Evolutionary conservation across 2,888 invertebrate species (phyloP).

Genomic region (Eurytoma adleriae): DNA sequence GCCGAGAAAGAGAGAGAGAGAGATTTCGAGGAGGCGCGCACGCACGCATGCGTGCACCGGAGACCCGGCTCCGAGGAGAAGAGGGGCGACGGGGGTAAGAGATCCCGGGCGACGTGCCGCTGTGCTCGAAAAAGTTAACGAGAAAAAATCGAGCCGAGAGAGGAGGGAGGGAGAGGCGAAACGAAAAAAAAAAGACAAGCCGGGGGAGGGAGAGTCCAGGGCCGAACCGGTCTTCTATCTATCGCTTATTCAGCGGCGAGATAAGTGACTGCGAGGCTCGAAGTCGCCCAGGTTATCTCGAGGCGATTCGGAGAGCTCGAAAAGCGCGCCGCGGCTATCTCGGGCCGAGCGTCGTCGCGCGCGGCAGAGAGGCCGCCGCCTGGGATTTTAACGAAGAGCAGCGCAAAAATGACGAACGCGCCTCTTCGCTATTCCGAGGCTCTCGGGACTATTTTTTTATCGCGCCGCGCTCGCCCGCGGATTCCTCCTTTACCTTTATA

Average conservation of each 20-base stretch:
- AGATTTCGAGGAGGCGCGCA: constrained; percentile 13
- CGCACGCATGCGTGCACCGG: background rate
- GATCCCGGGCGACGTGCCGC: constrained; percentile 21
- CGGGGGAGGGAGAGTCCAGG: background rate
- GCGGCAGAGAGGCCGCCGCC: constrained; percentile 14
- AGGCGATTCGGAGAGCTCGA: constrained; percentile 54
- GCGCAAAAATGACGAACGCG: constrained; percentile 49
- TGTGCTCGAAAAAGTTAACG: constrained; percentile 45
- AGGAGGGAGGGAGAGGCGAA: constrained; percentile 6
- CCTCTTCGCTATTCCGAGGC: constrained; percentile 40
- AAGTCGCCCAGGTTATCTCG: constrained; percentile 56
- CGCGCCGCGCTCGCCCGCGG: constrained; percentile 23
- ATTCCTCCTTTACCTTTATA: constrained; percentile 46
- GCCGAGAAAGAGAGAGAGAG: background rate
- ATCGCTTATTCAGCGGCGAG: constrained; percentile 58
- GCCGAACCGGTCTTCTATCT: constrained; percentile 58
- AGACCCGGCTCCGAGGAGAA: no score
- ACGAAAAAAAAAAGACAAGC: background rate
- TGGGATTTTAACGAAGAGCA: constrained; percentile 46
- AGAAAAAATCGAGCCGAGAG: constrained; percentile 6
- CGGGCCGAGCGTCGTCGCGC: constrained; percentile 8
- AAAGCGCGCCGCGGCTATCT: constrained; percentile 47
- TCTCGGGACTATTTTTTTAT: constrained; percentile 34
- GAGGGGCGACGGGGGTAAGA: constrained; percentile 5
- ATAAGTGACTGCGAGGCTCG: constrained; percentile 48